These are phyloP conservation scores for Sterrhoptilus dennistouni DNA, from an alignment of 2,113 vertebrate species.

Conservation along the genomic window DNA sequence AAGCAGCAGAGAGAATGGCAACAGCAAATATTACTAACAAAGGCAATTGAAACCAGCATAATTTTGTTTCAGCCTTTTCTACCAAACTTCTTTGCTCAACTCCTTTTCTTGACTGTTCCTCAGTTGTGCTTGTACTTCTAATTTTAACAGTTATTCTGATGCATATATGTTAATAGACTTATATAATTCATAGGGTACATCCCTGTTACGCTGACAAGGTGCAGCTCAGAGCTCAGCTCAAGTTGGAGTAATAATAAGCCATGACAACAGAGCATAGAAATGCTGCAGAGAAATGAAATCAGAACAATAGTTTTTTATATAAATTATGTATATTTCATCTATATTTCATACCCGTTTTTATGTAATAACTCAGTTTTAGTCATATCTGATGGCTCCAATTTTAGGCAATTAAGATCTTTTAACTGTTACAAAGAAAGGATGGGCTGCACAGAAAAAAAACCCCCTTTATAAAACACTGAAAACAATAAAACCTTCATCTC, in stretches of 20 bases:
- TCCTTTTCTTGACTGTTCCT: background rate
- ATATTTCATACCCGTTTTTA: background rate
- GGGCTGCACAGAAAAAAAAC: background rate
- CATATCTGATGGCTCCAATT: background rate
- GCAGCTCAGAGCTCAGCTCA: background rate
- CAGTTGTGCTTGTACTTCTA: background rate
- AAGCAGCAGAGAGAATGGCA: background rate
- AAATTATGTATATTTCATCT: background rate
- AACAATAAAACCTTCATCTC: background rate
- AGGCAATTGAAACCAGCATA: background rate
- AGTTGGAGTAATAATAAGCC: background rate
- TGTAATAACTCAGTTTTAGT: background rate
- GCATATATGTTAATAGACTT: slow-evolving; percentile 34
- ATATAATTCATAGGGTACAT: slow-evolving; percentile 5
- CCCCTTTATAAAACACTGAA: background rate
- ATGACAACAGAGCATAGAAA: background rate
- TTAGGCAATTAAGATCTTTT: background rate
- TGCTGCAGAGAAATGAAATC: background rate
- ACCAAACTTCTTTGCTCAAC: background rate
- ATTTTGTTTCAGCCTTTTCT: background rate
- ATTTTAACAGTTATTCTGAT: slow-evolving; percentile 48
- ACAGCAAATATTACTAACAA: background rate
- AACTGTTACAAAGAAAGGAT: background rate
- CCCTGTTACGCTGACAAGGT: background rate
- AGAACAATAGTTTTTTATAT: background rate